Conservation (phyloP, 2,888 invertebrate species). For the Tortricodes alternella region DNA sequence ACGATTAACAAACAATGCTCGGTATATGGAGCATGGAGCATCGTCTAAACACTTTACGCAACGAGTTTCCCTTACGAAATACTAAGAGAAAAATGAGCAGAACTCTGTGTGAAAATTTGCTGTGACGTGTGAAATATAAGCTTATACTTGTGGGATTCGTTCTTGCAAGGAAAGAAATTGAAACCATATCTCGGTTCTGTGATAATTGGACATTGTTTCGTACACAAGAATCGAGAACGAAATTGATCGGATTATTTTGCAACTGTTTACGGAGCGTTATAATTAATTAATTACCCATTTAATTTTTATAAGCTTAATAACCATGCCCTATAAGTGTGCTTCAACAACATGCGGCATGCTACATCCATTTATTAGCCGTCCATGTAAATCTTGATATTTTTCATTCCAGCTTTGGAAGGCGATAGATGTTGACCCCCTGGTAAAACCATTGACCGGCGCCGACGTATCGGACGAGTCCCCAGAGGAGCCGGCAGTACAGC, state of each 20-base stretch:
- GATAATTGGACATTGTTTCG: background rate
- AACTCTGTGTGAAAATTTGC: constrained; percentile 13
- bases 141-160: constrained; percentile 12
- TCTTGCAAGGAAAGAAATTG: constrained; percentile 6
- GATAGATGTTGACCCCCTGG: constrained; percentile 58
- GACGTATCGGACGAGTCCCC: constrained; percentile 58
- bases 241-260: background rate
- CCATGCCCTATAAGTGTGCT: no score
- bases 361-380: background rate
- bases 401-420: constrained; percentile 80
- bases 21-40: constrained; percentile 55
- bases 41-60: constrained; percentile 52
- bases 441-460: constrained; percentile 45
- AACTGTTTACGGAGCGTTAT: no score
- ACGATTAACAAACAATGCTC: constrained; percentile 47
- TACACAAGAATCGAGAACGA: background rate
- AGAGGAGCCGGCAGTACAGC: constrained; percentile 64
- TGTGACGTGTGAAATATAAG: constrained; percentile 18
- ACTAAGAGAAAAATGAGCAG: constrained; percentile 20
- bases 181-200: background rate
- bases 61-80: constrained; percentile 46
- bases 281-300: no score
- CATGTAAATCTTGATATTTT: constrained; percentile 7
- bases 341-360: no score
- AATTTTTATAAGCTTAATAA: no score